phyloP scores from a whole-genome alignment of 2,888 invertebrate species.

The Macropis europaea region DNA sequence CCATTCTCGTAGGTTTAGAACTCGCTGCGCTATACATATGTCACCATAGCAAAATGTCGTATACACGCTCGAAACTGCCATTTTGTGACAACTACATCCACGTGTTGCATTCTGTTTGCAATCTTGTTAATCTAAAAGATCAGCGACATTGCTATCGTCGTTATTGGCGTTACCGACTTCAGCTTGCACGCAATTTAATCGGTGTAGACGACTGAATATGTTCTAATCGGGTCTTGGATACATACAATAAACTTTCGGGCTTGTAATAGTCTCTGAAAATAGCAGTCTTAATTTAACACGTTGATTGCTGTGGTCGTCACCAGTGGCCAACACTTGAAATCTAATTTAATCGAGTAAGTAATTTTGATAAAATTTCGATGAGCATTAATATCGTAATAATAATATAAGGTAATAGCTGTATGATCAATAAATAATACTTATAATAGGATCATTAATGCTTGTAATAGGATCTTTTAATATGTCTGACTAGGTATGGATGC shows the following conservation, averaged over 20 bases:
- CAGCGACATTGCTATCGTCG: slow-evolving; percentile 5
- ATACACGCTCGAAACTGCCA: neutral
- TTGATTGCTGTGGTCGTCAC: too few relatives aligned
- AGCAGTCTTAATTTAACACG: neutral
- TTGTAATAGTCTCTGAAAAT: neutral
- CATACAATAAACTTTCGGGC: neutral
- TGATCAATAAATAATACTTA: too few relatives aligned
- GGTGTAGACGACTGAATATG: neutral
- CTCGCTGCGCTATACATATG: neutral
- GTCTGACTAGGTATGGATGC: too few relatives aligned
- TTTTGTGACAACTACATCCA: slow-evolving; percentile 17
- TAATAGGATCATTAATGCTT: too few relatives aligned
- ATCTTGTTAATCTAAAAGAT: slow-evolving; percentile 7
- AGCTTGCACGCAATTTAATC: slow-evolving; percentile 1
- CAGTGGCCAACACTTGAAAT: too few relatives aligned
- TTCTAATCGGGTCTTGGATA: neutral
- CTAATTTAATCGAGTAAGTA: too few relatives aligned
- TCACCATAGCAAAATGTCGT: neutral
- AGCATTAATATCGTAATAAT: too few relatives aligned
- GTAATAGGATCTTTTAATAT: too few relatives aligned
- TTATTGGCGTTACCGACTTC: neutral
- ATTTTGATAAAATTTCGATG: too few relatives aligned
- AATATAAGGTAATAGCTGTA: too few relatives aligned
- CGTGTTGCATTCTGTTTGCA: neutral
- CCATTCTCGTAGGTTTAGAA: slow-evolving; percentile 2